Evolutionary conservation across 2,113 vertebrate genomes (phyloP).

Genomic region (Muscicapa adusta): DNA sequence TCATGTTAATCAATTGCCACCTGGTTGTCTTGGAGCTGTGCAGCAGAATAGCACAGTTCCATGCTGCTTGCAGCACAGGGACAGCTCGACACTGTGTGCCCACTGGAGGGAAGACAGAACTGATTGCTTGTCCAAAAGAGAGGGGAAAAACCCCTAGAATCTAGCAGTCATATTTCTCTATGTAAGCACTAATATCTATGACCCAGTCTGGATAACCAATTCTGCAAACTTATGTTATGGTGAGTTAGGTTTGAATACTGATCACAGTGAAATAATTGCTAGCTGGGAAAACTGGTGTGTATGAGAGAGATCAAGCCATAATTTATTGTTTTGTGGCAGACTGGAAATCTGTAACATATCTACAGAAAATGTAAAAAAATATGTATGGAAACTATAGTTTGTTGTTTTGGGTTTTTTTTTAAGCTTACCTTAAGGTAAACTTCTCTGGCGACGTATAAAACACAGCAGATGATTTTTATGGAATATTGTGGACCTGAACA

Average conservation of each 20-base stretch:
- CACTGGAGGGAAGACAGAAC: not conserved
- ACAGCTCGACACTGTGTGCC: not conserved
- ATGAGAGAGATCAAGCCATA: not conserved
- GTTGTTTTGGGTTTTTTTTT: not conserved
- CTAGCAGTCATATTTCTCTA: not conserved
- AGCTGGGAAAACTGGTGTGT: not conserved
- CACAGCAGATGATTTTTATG: constrained; percentile 81
- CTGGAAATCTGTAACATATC: not conserved
- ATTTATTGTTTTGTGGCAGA: not conserved
- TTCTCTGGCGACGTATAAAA: not conserved
- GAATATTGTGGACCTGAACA: constrained; percentile 90
- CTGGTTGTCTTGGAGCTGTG: not conserved
- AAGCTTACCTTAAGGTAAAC: not conserved
- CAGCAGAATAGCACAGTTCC: not conserved
- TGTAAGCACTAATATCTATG: not conserved
- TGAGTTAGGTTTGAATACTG: not conserved
- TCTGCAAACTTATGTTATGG: not conserved
- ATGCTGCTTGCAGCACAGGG: not conserved
- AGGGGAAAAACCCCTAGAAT: fast-evolving
- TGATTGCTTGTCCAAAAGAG: not conserved
- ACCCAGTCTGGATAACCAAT: not conserved
- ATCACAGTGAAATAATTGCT: not conserved
- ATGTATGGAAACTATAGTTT: fast-evolving
- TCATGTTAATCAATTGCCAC: not conserved
- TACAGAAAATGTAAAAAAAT: not conserved